phyloP scores from a whole-genome alignment of 2,888 invertebrate species.

The Cephonodes hylas region DNA sequence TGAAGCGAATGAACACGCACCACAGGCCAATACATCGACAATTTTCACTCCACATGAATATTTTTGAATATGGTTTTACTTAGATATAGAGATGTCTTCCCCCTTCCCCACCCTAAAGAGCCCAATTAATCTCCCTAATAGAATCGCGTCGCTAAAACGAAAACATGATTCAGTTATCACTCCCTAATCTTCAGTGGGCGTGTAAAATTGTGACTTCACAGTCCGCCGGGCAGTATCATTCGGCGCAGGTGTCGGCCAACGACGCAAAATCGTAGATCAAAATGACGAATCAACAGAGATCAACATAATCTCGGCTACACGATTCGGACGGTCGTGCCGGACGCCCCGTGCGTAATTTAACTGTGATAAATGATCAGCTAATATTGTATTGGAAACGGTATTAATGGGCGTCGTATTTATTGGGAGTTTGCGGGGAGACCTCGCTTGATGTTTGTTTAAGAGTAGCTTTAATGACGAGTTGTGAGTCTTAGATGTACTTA shows the following conservation, averaged over 20 bases:
- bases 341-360: slow-evolving; percentile 13
- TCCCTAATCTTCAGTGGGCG: background rate
- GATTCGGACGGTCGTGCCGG: slow-evolving; percentile 17
- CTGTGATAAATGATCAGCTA: slow-evolving; percentile 21
- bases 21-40: too few relatives aligned
- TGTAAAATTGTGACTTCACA: slow-evolving; percentile 8
- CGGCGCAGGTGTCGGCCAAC: slow-evolving; percentile 19
- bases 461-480: too few relatives aligned
- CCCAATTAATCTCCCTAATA: background rate
- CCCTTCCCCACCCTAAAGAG: too few relatives aligned
- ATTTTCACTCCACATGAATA: too few relatives aligned
- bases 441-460: too few relatives aligned
- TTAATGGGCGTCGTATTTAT: background rate
- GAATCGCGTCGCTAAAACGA: background rate
- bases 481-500: too few relatives aligned
- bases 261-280: slow-evolving; percentile 28
- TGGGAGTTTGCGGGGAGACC: too few relatives aligned
- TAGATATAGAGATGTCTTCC: too few relatives aligned
- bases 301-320: slow-evolving; percentile 23
- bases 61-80: too few relatives aligned
- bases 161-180: background rate
- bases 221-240: background rate
- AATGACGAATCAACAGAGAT: slow-evolving; percentile 28
- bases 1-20: too few relatives aligned
- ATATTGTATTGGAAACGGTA: background rate